phyloP scores from a whole-genome alignment of 2,888 invertebrate species.

The Labia minor region DNA sequence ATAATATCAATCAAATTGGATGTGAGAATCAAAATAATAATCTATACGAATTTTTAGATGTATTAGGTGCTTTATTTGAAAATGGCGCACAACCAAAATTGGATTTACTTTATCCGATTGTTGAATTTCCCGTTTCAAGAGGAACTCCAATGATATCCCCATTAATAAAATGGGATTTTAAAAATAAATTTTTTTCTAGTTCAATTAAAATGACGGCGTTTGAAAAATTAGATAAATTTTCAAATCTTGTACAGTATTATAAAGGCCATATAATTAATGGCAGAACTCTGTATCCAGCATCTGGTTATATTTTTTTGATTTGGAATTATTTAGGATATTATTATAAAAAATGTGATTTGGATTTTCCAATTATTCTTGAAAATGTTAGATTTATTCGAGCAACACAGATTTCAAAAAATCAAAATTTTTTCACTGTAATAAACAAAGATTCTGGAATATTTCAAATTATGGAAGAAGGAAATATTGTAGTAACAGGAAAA shows the following conservation, averaged over 20 bases:
- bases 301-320: conserved; percentile 34
- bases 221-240: conserved; percentile 51
- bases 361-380: conserved; percentile 57
- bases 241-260: conserved; percentile 60
- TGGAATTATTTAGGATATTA: conserved; percentile 28
- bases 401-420: conserved; percentile 27
- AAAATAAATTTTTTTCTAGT: conserved; percentile 55
- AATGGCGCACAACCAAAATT: conserved; percentile 64
- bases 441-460: conserved; percentile 32
- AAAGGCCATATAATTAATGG: conserved; percentile 78
- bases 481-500: conserved; percentile 34
- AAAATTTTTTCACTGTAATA: conserved; percentile 28
- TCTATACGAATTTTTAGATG: background rate
- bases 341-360: conserved; percentile 29
- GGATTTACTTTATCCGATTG: conserved; percentile 61
- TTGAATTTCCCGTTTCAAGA: conserved; percentile 72
- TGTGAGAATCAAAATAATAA: background rate
- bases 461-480: conserved; percentile 34
- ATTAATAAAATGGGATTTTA: conserved; percentile 80
- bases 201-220: conserved; percentile 30
- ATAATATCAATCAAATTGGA: background rate
- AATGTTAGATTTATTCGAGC: conserved; percentile 36
- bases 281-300: conserved; percentile 44
- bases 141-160: conserved; percentile 78
- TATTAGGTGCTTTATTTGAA: conserved; percentile 46